phyloP scores from a whole-genome alignment of 2,113 vertebrate species.

The Myotis davidii region DNA sequence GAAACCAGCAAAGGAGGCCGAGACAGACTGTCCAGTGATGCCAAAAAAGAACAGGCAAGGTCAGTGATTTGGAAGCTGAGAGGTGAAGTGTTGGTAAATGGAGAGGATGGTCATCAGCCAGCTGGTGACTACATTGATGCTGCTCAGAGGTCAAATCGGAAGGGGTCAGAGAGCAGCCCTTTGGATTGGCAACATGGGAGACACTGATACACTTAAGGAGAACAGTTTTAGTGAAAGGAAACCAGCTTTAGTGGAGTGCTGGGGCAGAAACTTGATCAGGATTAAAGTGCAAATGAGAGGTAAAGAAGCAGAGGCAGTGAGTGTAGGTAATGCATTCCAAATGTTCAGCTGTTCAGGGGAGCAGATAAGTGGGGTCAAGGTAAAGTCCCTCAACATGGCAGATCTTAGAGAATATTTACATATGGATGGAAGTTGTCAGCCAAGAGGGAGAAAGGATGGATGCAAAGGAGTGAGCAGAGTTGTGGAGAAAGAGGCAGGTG shows the following conservation, averaged over 20 bases:
- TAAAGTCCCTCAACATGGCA: not conserved
- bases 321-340: not conserved
- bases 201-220: not conserved
- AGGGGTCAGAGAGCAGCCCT: not conserved
- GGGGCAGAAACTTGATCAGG: not conserved
- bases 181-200: not conserved
- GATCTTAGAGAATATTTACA: not conserved
- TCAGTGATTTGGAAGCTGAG: not conserved
- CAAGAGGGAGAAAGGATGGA: not conserved
- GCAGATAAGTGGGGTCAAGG: not conserved
- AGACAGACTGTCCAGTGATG: not conserved
- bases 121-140: not conserved
- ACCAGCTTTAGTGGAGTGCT: not conserved
- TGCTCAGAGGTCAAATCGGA: not conserved
- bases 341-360: not conserved
- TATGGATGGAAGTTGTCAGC: not conserved
- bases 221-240: not conserved
- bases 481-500: not conserved
- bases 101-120: not conserved
- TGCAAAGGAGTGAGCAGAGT: not conserved
- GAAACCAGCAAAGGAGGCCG: not conserved
- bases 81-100: not conserved
- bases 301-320: not conserved
- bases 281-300: not conserved
- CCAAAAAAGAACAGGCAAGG: not conserved